phyloP scores from a whole-genome alignment of 1,140 invertebrate species.

The Aphelinus atriplicis region DNA sequence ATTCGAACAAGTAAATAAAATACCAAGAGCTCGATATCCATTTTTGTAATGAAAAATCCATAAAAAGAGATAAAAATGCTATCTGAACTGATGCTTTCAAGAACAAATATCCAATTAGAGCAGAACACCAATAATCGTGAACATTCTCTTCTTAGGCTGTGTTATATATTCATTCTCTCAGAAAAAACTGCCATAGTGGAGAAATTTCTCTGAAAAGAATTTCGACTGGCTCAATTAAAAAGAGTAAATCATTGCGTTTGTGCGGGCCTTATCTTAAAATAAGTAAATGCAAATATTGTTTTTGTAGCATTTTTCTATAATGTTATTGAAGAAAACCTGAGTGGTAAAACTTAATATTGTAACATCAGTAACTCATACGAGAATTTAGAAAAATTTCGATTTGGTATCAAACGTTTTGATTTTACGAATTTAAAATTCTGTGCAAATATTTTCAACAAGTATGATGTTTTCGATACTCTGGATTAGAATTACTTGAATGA shows the following conservation, averaged over 20 bases:
- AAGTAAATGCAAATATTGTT: conserved; percentile 7
- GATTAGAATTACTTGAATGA: too few relatives aligned
- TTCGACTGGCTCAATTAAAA: neutral
- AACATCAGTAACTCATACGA: too few relatives aligned
- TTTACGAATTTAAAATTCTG: too few relatives aligned
- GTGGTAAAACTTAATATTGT: too few relatives aligned
- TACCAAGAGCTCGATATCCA: conserved; percentile 6
- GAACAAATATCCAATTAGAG: conserved; percentile 37
- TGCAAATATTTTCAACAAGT: too few relatives aligned
- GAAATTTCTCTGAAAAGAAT: conserved; percentile 29
- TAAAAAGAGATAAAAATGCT: conserved; percentile 49
- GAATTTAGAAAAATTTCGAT: too few relatives aligned
- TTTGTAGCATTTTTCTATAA: conserved; percentile 16
- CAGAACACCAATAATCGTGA: conserved; percentile 47
- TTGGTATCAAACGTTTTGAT: too few relatives aligned
- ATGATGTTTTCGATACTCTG: too few relatives aligned
- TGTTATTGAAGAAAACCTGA: too few relatives aligned
- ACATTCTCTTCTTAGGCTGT: conserved; percentile 62
- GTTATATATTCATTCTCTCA: conserved; percentile 42
- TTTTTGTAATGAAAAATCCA: conserved; percentile 18
- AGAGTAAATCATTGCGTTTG: neutral
- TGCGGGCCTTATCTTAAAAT: neutral
- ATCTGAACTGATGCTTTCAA: conserved; percentile 54
- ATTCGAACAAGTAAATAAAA: conserved; percentile 29
- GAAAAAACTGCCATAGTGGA: conserved; percentile 25